These are phyloP conservation scores for Cairina moschata DNA, from an alignment of 2,113 vertebrate species.

Conservation along the genomic window DNA sequence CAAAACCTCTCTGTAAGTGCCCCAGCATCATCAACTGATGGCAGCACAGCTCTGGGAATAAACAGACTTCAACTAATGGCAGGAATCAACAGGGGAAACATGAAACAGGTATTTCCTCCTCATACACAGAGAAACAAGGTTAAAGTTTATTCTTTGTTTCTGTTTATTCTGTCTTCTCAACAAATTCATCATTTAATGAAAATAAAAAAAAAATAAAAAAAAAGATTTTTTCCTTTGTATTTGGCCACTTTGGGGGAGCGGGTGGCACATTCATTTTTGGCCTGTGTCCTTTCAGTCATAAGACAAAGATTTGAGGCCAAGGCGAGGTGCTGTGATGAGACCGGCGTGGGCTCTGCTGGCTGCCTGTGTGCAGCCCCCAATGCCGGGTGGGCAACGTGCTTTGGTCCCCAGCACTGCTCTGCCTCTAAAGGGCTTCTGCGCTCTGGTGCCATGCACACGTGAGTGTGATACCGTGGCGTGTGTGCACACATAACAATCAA, in stretches of 20 bases:
- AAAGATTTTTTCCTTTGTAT: neutral
- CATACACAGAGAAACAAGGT: neutral
- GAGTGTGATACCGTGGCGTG: rapidly evolving
- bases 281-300: neutral
- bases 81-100: slow-evolving; percentile 23
- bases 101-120: neutral
- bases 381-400: rapidly evolving
- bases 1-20: slow-evolving; percentile 41
- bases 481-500: rapidly evolving
- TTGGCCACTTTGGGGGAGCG: neutral
- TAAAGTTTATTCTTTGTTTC: neutral
- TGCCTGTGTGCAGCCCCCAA: too few species aligned
- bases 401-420: neutral
- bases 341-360: too few species aligned
- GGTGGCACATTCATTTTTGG: neutral
- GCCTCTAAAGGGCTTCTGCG: neutral
- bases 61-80: slow-evolving; percentile 10
- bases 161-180: neutral
- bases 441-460: rapidly evolving
- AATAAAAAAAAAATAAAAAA: neutral
- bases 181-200: neutral
- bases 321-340: neutral
- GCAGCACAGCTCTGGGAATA: slow-evolving; percentile 70
- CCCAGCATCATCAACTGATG: slow-evolving; percentile 67
- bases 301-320: neutral